Evolutionary conservation across 2,797 vertebrate species (phyloP).

Genomic region (Melanotaenia parkinsoni): DNA sequence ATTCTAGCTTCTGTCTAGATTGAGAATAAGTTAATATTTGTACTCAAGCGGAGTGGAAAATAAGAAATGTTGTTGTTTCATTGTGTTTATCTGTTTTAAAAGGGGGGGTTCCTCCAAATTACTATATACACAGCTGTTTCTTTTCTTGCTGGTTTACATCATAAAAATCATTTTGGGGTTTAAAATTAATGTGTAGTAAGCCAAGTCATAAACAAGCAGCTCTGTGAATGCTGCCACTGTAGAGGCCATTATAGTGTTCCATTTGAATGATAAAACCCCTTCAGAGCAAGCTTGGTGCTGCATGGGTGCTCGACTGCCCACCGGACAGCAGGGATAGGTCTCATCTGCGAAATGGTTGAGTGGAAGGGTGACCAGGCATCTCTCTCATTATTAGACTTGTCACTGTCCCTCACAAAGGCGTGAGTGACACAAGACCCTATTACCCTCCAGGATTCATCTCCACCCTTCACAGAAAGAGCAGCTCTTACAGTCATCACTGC

Average conservation of each 20-base stretch:
- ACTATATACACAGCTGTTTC: constrained; percentile 12
- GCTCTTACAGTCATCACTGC: constrained; percentile 48
- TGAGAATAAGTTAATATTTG: constrained; percentile 11
- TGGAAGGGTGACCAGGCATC: constrained; percentile 69
- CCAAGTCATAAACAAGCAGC: constrained; percentile 59
- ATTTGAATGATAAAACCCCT: constrained; percentile 65
- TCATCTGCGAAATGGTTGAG: constrained; percentile 70
- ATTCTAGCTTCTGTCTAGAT: constrained; percentile 17
- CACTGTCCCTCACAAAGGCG: constrained; percentile 76
- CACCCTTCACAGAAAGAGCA: constrained; percentile 42
- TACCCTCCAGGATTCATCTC: constrained; percentile 69
- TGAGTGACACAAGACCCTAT: constrained; percentile 75
- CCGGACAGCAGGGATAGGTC: constrained; percentile 63
- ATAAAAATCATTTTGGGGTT: constrained; percentile 38
- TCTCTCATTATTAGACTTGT: constrained; percentile 75
- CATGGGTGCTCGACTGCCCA: constrained; percentile 64
- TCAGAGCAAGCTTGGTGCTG: constrained; percentile 65
- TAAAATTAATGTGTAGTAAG: constrained; percentile 51
- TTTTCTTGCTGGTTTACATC: constrained; percentile 21
- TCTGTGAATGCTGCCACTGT: constrained; percentile 57
- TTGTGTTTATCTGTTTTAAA: constrained; percentile 8
- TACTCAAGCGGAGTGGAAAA: constrained; percentile 11
- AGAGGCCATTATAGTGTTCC: constrained; percentile 67
- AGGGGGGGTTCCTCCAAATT: constrained; percentile 13
- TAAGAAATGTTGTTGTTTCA: constrained; percentile 12